phyloP scores from a whole-genome alignment of 2,113 vertebrate genomes.

The Aepyceros melampus region DNA sequence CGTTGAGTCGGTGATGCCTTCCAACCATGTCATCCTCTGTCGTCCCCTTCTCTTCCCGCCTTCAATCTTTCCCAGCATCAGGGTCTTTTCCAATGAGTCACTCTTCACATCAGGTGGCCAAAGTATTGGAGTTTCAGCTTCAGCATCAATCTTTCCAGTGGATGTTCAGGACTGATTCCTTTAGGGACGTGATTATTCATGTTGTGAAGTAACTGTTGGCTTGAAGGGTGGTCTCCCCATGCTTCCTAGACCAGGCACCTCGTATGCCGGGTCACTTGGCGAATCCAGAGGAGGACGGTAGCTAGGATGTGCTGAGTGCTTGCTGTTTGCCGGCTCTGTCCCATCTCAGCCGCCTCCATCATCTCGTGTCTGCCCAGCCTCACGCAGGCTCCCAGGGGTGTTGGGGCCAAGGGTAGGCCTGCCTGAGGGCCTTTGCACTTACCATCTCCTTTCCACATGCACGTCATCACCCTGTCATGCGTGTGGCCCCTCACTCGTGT shows the following conservation, averaged over 20 bases:
- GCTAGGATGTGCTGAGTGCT: fast-evolving
- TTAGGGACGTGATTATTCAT: neutral
- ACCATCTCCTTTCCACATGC: fast-evolving
- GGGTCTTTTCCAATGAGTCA: neutral
- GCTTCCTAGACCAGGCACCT: neutral
- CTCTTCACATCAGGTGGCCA: neutral
- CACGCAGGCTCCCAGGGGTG: neutral
- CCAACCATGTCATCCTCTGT: neutral
- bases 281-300: fast-evolving
- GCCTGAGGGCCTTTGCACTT: neutral
- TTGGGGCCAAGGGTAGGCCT: fast-evolving
- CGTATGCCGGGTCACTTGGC: fast-evolving
- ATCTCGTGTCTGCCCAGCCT: fast-evolving
- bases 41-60: neutral
- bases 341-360: fast-evolving
- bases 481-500: fast-evolving
- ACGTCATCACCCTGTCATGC: fast-evolving
- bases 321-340: fast-evolving
- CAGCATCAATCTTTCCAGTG: neutral
- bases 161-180: neutral
- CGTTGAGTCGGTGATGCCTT: neutral
- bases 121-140: neutral
- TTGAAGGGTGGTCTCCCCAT: fast-evolving
- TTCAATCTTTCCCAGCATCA: neutral
- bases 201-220: neutral